Conservation (phyloP, 2,113 vertebrate species). For the Chaetura pelagica region DNA sequence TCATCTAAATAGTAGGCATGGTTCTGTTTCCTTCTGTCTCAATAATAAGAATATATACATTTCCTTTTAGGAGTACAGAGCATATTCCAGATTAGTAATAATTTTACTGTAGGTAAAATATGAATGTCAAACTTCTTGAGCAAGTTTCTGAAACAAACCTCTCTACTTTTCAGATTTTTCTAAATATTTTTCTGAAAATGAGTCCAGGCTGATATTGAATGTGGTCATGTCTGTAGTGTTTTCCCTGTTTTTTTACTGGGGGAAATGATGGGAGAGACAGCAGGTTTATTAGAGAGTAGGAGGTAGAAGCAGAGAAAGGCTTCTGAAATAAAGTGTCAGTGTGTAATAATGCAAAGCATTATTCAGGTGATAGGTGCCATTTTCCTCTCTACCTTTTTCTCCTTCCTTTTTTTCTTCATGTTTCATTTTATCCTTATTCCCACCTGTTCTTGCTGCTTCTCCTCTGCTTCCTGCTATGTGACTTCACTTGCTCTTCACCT, state of each 20-base stretch:
- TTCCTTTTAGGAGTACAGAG: not conserved
- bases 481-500: not conserved
- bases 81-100: not conserved
- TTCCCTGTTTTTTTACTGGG: not conserved
- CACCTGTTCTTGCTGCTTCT: not conserved
- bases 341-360: not conserved
- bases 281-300: not conserved
- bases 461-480: not conserved
- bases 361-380: not conserved
- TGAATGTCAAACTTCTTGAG: not conserved
- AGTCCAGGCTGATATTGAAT: not conserved
- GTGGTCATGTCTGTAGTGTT: not conserved
- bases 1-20: not conserved
- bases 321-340: not conserved
- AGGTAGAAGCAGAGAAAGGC: not conserved
- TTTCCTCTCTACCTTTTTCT: not conserved
- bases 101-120: not conserved
- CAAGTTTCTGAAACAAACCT: not conserved
- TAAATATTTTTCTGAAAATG: not conserved
- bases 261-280: not conserved
- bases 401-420: not conserved
- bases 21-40: not conserved
- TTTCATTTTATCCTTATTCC: not conserved
- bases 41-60: not conserved
- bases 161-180: not conserved